Base-by-base conservation (phyloP, 2,888 invertebrate genomes). In the Busseola fusca region DNA sequence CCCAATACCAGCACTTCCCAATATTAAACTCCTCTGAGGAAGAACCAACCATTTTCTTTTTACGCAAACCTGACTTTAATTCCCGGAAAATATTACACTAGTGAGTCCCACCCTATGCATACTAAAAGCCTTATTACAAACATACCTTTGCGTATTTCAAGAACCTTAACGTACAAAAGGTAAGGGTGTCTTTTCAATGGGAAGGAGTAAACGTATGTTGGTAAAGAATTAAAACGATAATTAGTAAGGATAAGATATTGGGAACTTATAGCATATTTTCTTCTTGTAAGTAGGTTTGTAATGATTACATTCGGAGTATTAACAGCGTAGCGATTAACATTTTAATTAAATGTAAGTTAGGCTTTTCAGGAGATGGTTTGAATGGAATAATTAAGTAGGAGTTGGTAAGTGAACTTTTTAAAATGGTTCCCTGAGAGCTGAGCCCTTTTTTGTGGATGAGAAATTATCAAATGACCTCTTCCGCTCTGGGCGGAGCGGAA, bases 41-140 rank as follows among this genome's bases (percentile, higher is more conserved):
- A 65, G 54, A 54, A 68, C 64, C 71, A 52, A 66, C 60, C 76
- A 68, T 72, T 78, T 82, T 72, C 76, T 84, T 80, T 84, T 81
- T 80, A 84, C 84, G 83, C 82, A 86, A 82, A 87, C 83, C 82
- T 81, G 85, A 85, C 82, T 88, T 86, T 88, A 86, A 88, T 88
- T 86, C 83, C 65, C 82, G 65, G 84, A 87, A 90, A 88, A 90
- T 89, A 89, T 89, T 83, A 81, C 82, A 80, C 81, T 69, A 69
- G 77, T 72, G 71, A 66, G 63, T 76, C 79, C 72, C 81, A 63
- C 64, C 75, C 80, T 79, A 83, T 88, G 88, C 88, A 88, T 89
- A 88, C 84, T 82, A 83, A 88, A 69, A 65, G 74, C 72, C 62
- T 48, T 62, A 76, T 81, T 80, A 82, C 86, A 69, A 80, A 68